Evolutionary conservation across 2,797 vertebrate genomes (phyloP).

Genomic region (Discoglossus pictus): DNA sequence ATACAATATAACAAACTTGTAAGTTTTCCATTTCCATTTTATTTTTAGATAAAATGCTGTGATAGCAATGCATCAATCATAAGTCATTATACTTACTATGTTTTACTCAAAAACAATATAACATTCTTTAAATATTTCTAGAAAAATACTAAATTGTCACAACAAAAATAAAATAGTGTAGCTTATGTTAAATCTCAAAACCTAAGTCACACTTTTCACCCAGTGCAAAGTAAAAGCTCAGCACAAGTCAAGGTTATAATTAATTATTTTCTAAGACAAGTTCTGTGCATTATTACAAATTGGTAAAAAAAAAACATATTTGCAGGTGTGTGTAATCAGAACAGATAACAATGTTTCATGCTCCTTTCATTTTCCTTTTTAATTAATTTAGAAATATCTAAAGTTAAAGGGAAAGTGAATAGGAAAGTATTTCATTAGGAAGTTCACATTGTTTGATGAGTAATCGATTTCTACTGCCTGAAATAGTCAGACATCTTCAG

Average conservation of each 20-base stretch:
- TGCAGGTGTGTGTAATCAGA: conserved; percentile 21
- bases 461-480: background rate
- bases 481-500: too few relatives aligned
- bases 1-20: too few relatives aligned
- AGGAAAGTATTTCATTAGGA: conserved; percentile 9
- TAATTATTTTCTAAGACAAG: conserved; percentile 2
- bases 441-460: background rate
- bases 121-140: too few relatives aligned
- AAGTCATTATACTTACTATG: too few relatives aligned
- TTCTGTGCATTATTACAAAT: conserved; percentile 5
- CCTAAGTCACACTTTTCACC: background rate
- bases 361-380: background rate
- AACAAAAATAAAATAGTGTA: background rate
- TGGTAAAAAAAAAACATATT: conserved; percentile 14
- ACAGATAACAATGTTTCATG: conserved; percentile 3
- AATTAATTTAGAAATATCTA: conserved; percentile 11
- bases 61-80: too few relatives aligned
- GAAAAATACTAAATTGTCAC: too few relatives aligned
- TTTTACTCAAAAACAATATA: too few relatives aligned
- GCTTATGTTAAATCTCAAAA: background rate
- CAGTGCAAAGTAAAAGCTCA: background rate
- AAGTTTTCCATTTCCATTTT: too few relatives aligned
- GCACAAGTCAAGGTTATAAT: background rate
- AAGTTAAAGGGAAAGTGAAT: conserved; percentile 9
- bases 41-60: too few relatives aligned